These are phyloP conservation scores for Heteromurus nitidus DNA, from an alignment of 2,888 invertebrate genomes.

Conservation along the genomic window DNA sequence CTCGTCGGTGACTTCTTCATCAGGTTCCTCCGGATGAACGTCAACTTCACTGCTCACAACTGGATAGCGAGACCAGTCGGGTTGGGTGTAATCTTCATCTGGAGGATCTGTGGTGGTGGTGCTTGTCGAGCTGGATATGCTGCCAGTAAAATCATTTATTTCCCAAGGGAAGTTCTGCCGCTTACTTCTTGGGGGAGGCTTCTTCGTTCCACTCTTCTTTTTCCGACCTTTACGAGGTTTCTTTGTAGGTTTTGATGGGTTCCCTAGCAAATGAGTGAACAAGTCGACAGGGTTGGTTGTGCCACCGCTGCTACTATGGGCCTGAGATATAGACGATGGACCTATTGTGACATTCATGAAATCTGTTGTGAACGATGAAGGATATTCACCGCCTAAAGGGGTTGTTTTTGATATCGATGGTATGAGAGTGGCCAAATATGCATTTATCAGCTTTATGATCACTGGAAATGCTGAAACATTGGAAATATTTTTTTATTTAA, in stretches of 20 bases:
- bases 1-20: constrained; percentile 1
- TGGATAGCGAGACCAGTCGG: constrained; percentile 61
- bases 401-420: constrained; percentile 66
- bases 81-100: constrained; percentile 61
- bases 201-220: constrained; percentile 31
- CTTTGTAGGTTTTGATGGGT: constrained; percentile 28
- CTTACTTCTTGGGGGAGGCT: constrained; percentile 18
- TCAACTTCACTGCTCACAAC: constrained; percentile 35
- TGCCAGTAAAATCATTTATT: neutral
- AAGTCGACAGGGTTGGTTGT: constrained; percentile 33
- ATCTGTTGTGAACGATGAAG: constrained; percentile 53
- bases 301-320: neutral
- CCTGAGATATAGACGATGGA: neutral
- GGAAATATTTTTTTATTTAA: neutral
- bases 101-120: constrained; percentile 46
- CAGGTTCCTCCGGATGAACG: neutral
- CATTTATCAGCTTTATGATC: constrained; percentile 64
- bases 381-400: constrained; percentile 63
- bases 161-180: constrained; percentile 43
- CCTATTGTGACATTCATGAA: constrained; percentile 44
- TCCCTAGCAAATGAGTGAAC: neutral
- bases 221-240: constrained; percentile 2
- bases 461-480: constrained; percentile 65
- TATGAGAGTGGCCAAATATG: constrained; percentile 59
- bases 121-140: neutral